These are phyloP conservation scores for Alethe diademata DNA, from an alignment of 2,113 vertebrate species.

Conservation along the genomic window DNA sequence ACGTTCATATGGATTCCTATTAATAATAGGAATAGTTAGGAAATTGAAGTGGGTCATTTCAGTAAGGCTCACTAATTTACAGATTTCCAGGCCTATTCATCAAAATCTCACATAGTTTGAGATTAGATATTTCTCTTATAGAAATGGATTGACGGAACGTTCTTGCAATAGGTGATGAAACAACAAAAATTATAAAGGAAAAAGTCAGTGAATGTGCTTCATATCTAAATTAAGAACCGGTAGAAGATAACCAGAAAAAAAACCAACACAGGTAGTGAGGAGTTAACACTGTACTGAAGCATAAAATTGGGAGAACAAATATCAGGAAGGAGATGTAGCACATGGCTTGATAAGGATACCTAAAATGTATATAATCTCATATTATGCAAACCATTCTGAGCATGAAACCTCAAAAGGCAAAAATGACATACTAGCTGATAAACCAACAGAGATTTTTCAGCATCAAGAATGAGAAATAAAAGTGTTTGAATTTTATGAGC, in stretches of 20 bases:
- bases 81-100: neutral
- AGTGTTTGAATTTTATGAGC: neutral
- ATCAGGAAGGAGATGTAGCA: neutral
- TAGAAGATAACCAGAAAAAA: neutral
- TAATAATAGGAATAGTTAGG: neutral
- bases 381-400: neutral
- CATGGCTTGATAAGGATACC: neutral
- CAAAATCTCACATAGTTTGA: neutral
- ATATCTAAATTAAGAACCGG: rapidly evolving
- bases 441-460: neutral
- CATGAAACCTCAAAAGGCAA: neutral
- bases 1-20: neutral
- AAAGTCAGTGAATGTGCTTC: neutral
- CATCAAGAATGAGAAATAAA: neutral
- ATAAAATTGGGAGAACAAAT: neutral
- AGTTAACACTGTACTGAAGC: neutral
- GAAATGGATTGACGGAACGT: neutral
- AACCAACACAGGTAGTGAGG: rapidly evolving
- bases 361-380: neutral
- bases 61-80: neutral
- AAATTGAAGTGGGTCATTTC: neutral
- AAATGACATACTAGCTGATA: neutral
- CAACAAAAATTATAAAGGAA: neutral
- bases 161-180: neutral
- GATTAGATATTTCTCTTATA: neutral